Conservation (phyloP, 2,888 invertebrate genomes). For the Drosophila ezoana region DNA sequence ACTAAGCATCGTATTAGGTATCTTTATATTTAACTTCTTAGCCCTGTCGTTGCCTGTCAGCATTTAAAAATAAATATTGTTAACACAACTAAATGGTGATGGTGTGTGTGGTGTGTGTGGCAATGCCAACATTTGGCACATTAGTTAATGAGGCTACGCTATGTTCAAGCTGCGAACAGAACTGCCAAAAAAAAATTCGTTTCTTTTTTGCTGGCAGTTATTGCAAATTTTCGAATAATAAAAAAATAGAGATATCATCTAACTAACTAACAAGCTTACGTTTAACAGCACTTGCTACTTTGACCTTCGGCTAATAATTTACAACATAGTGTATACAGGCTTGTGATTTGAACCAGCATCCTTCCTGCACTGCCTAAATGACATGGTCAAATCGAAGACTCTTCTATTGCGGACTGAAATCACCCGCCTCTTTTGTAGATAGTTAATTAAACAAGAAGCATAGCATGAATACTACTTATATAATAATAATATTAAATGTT, state of each 20-base stretch:
- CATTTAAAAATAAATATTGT: slow-evolving; percentile 62
- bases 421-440: too few relatives aligned
- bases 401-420: too few relatives aligned
- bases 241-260: too few relatives aligned
- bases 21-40: slow-evolving; percentile 7
- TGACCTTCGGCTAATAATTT: too few relatives aligned
- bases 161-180: slow-evolving; percentile 16
- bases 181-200: slow-evolving; percentile 1
- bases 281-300: too few relatives aligned
- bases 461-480: not conserved
- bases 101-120: slow-evolving; percentile 31
- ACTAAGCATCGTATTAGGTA: slow-evolving; percentile 32
- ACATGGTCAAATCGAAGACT: too few relatives aligned
- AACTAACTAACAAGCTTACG: too few relatives aligned
- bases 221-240: not conserved
- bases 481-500: not conserved
- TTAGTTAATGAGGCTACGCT: slow-evolving; percentile 39
- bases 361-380: too few relatives aligned
- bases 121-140: slow-evolving; percentile 41
- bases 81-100: slow-evolving; percentile 35
- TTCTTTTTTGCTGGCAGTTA: not conserved
- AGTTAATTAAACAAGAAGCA: too few relatives aligned
- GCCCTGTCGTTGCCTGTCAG: slow-evolving; percentile 44
- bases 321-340: too few relatives aligned
- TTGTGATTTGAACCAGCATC: too few relatives aligned